Percentiles rank a stretch among this genome's conserved stretches.
These are phyloP conservation scores for Scortum barcoo DNA, from an alignment of 2,113 vertebrate genomes.

Conservation along the genomic window DNA sequence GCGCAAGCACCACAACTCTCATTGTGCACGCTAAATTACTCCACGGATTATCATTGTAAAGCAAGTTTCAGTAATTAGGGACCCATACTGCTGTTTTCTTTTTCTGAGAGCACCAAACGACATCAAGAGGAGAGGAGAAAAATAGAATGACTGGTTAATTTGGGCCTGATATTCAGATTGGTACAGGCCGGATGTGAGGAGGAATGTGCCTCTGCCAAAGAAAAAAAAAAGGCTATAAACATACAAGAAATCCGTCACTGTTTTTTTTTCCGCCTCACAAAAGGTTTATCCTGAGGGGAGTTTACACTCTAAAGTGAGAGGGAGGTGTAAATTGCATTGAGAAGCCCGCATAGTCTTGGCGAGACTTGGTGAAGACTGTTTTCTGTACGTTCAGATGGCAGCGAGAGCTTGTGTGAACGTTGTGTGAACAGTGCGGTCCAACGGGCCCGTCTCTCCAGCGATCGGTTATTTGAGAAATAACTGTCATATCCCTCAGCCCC, in stretches of 20 bases:
- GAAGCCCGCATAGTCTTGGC: constrained; percentile 50
- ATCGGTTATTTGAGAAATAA: constrained; percentile 79
- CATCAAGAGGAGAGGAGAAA: constrained; percentile 74
- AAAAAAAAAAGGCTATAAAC: constrained; percentile 22
- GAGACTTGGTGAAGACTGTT: constrained; percentile 40
- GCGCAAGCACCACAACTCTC: constrained; percentile 90
- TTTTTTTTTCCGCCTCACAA: constrained; percentile 33
- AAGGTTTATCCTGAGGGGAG: constrained; percentile 65
- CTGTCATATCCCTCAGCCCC: constrained; percentile 72
- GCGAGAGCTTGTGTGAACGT: constrained; percentile 46
- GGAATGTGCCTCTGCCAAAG: constrained; percentile 44
- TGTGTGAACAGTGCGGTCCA: constrained; percentile 53
- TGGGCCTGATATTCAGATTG: constrained; percentile 70
- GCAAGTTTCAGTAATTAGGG: constrained; percentile 99
- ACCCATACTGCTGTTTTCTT: constrained; percentile 93
- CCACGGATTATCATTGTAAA: constrained; percentile 99
- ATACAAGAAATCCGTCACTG: constrained; percentile 53
- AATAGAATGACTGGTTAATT: constrained; percentile 80
- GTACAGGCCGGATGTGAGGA: constrained; percentile 41
- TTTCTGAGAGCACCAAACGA: constrained; percentile 77
- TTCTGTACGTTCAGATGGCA: constrained; percentile 49
- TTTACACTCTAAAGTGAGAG: constrained; percentile 71
- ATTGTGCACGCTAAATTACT: constrained; percentile 99
- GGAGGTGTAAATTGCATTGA: constrained; percentile 79
- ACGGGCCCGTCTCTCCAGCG: constrained; percentile 61